These are phyloP conservation scores for Ivindomyrus marchei DNA, from an alignment of 2,113 vertebrate genomes.

Conservation along the genomic window DNA sequence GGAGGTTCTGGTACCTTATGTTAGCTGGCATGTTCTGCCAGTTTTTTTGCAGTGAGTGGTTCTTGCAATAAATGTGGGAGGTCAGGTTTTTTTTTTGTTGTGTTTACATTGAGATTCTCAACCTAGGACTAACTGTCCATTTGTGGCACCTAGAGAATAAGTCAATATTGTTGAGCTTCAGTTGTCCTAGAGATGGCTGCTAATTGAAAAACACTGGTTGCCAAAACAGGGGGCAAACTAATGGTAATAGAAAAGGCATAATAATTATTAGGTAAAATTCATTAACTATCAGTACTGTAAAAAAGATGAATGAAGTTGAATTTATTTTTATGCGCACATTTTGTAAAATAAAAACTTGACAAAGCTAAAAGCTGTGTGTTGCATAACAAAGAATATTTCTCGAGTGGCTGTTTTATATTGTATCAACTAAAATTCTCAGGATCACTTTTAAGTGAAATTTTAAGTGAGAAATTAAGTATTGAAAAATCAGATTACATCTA, in stretches of 20 bases:
- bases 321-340: neutral
- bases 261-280: neutral
- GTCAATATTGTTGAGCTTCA: neutral
- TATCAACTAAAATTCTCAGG: neutral
- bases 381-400: neutral
- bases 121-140: neutral
- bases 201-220: neutral
- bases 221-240: neutral
- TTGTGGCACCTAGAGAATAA: neutral
- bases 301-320: neutral
- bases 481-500: neutral
- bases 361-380: neutral
- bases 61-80: neutral
- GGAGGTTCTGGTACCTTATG: neutral
- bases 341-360: neutral
- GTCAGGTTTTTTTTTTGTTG: neutral
- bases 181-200: neutral
- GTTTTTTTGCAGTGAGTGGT: neutral
- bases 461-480: neutral
- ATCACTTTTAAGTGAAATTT: neutral
- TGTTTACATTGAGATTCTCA: neutral
- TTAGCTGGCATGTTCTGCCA: neutral
- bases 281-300: neutral
- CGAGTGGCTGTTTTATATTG: neutral
- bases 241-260: neutral